Conservation (phyloP, 2,888 invertebrate genomes). For the Megaustenia siamemsis region DNA sequence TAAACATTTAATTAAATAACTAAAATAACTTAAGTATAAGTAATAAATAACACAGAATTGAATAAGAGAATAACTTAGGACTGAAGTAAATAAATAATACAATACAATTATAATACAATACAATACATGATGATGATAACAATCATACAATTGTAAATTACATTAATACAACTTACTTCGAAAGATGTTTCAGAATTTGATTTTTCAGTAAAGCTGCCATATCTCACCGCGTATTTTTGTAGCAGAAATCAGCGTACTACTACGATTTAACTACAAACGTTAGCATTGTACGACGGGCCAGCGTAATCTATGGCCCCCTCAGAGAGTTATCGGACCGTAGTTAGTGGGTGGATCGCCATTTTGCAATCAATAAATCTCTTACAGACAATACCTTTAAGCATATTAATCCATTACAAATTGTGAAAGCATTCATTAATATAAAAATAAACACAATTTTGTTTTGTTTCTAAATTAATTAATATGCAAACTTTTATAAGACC, state of each 20-base stretch:
- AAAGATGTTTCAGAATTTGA: conserved; percentile 73
- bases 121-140: too few relatives aligned
- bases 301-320: conserved; percentile 13
- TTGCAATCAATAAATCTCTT: conserved; percentile 52
- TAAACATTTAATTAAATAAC: too few relatives aligned
- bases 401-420: background rate
- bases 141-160: too few relatives aligned
- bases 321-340: conserved; percentile 46
- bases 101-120: too few relatives aligned
- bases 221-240: background rate
- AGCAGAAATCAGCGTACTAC: background rate
- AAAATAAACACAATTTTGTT: background rate
- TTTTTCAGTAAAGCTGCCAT: conserved; percentile 74
- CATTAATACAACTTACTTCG: conserved; percentile 65
- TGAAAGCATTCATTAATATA: background rate
- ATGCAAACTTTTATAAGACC: background rate
- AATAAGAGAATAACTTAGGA: too few relatives aligned
- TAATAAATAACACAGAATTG: too few relatives aligned
- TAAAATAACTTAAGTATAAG: too few relatives aligned
- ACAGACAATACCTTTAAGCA: conserved; percentile 9
- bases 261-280: background rate
- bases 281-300: background rate
- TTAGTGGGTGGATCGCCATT: conserved; percentile 40
- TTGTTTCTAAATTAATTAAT: background rate
- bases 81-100: too few relatives aligned